These are phyloP conservation scores for Megalurothrips usitatus DNA, from an alignment of 2,888 invertebrate genomes.

Conservation along the genomic window DNA sequence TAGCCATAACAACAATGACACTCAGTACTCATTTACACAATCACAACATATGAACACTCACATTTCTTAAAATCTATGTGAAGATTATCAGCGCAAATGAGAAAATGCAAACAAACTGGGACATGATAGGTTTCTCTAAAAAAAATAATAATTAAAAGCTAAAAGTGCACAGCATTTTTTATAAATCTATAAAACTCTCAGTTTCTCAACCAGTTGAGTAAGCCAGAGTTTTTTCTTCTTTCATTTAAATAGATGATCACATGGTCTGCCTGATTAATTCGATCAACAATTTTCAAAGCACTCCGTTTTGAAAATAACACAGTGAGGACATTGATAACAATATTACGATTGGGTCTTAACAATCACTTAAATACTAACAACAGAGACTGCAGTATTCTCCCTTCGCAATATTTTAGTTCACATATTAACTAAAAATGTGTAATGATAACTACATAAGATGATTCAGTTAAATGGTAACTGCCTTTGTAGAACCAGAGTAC, in stretches of 20 bases:
- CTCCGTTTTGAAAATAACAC: no score
- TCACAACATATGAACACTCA: conserved; percentile 8
- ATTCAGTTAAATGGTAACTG: no score
- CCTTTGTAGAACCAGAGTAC: no score
- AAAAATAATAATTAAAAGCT: background rate
- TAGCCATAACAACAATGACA: background rate
- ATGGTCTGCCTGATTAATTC: background rate
- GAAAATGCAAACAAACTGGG: background rate
- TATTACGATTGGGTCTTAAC: no score
- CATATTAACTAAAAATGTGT: no score
- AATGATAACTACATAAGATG: no score
- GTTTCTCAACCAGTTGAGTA: conserved; percentile 37
- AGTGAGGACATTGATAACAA: no score
- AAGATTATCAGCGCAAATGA: background rate
- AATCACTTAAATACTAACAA: no score
- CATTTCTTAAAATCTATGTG: background rate
- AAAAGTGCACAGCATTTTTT: background rate
- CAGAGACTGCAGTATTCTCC: no score
- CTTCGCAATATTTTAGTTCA: no score
- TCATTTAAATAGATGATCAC: no score
- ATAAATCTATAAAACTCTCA: conserved; percentile 31
- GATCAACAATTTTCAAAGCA: background rate
- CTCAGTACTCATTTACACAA: conserved; percentile 9
- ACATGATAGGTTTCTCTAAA: background rate
- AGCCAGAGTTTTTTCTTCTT: conserved; percentile 33